These are phyloP conservation scores for Enoplosus armatus DNA, from an alignment of 2,797 vertebrate species.

Conservation along the genomic window DNA sequence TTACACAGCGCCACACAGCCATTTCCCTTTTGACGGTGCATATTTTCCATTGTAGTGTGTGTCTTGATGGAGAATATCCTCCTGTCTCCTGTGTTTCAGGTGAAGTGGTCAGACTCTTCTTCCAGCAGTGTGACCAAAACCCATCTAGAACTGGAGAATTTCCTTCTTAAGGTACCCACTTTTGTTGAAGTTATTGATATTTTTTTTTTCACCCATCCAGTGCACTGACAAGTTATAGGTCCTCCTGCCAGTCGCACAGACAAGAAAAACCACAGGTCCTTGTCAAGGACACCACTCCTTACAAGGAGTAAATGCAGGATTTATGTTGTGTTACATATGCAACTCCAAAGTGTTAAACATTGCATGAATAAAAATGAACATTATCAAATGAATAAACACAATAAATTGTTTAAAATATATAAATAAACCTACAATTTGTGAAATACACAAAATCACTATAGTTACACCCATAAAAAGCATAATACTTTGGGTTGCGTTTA, in stretches of 20 bases:
- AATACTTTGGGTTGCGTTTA: no score
- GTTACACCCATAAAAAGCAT: no score
- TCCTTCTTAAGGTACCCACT: constrained; percentile 79
- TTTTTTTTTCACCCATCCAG: background rate
- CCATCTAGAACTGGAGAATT: constrained; percentile 82
- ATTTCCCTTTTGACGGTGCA: background rate
- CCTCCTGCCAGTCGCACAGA: background rate
- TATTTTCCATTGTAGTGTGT: background rate
- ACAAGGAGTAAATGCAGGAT: background rate
- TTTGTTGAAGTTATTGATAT: background rate
- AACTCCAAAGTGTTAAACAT: background rate
- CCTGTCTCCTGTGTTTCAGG: constrained; percentile 74
- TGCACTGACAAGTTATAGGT: no score
- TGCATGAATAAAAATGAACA: background rate
- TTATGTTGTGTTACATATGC: background rate
- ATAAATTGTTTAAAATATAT: no score
- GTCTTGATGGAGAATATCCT: constrained; percentile 19
- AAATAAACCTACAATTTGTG: background rate
- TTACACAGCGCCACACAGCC: background rate
- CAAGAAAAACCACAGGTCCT: background rate
- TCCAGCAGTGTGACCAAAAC: constrained; percentile 82
- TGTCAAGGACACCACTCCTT: background rate
- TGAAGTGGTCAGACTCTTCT: constrained; percentile 84
- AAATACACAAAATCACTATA: background rate
- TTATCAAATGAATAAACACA: no score